Evolutionary conservation across 2,797 vertebrate genomes (phyloP), one percentile per base, ranked within the genome.

Genomic region (Macropus fuliginosus): DNA sequence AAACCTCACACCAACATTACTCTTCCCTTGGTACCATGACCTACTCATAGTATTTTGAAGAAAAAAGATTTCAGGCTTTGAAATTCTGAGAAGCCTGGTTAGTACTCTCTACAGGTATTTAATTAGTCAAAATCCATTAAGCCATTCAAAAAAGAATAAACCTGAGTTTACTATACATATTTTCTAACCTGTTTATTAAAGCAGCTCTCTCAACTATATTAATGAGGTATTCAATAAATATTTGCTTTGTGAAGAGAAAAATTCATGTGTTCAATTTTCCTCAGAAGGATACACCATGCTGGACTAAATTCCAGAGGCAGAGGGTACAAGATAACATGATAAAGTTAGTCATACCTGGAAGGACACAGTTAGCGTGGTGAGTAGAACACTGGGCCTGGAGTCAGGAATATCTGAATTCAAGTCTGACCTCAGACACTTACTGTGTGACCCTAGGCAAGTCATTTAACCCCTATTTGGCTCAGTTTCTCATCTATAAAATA

Each of bases 271-370:
- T 40, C 52, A 1, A 0, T 54, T 87, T 90, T 96, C 92, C n/a
- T 92, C 87, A 92, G 92, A 96, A 95, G 95, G 93, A 96, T 95
- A 54, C 28, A 94, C 54, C 91, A 3, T 54, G 56, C 66, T 27
- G 14, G 56, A 94, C 21, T 91, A 92, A 81, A 27, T 24, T 81
- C 54, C 40, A 55, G 96, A 92, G 14, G 34, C 13, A 92, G 16
- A 59, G 5, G 40, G 40, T 55, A 56, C 50, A 55, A 55, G 93
- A 95, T 56, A 56, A 92, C 12, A 90, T 59, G 91, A 29, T 91
- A 91, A 94, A 96, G 96, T 93, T 91, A 91, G 56, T 93, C 96
- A 54, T 14, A 14, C 31, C 59, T 66, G 16, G 13, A 4, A 66
- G 14, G 59, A 34, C 34, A 40, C 1, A 66, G 16, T 0, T 74